Conservation (phyloP, 2,113 vertebrate genomes). For the Nothoprocta perdicaria region DNA sequence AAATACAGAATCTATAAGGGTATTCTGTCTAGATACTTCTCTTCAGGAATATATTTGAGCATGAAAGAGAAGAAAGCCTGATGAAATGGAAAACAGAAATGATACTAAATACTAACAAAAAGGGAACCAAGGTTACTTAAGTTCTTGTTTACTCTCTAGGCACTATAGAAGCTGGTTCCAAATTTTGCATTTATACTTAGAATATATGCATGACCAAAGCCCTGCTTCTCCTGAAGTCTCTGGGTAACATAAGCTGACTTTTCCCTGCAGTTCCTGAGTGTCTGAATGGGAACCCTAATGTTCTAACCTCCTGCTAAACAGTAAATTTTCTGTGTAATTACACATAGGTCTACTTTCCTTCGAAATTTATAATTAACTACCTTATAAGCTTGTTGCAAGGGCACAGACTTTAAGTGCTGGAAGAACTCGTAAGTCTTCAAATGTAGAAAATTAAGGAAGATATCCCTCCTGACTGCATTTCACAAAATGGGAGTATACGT, state of each 20-base stretch:
- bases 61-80: not conserved
- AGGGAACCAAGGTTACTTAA: not conserved
- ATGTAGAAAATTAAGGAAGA: not conserved
- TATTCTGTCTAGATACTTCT: not conserved
- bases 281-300: not conserved
- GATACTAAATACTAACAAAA: not conserved
- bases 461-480: not conserved
- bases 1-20: not conserved
- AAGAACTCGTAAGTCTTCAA: not conserved
- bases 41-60: accelerated
- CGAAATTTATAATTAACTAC: not conserved
- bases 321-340: not conserved
- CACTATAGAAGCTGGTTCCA: not conserved
- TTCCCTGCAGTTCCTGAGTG: not conserved
- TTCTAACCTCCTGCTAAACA: not conserved
- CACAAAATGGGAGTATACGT: not conserved
- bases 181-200: not conserved
- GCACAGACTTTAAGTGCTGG: not conserved
- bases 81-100: not conserved
- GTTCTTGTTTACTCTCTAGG: not conserved
- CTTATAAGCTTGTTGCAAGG: not conserved
- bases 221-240: not conserved
- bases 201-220: not conserved
- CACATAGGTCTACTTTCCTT: not conserved
- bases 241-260: not conserved